Conservation (phyloP, 2,113 vertebrate species). For the Dipodomys merriami region DNA sequence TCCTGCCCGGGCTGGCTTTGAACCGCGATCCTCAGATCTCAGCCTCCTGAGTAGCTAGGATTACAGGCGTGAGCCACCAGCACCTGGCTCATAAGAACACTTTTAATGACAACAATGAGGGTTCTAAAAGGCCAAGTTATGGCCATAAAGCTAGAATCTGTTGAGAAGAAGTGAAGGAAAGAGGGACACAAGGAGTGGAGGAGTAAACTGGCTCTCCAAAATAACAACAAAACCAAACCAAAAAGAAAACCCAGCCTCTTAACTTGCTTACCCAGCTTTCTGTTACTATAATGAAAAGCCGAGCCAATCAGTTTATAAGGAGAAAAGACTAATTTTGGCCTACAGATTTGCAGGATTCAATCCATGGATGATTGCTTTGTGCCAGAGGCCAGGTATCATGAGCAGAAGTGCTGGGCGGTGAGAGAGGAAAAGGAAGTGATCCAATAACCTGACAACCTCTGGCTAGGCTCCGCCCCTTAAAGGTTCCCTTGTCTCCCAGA, state of each 20-base stretch:
- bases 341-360: neutral
- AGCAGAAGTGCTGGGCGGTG: too few species aligned
- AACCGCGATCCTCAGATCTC: too few species aligned
- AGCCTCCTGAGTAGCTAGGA: too few species aligned
- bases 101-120: neutral
- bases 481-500: neutral
- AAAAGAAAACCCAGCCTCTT: neutral
- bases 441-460: neutral
- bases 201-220: neutral
- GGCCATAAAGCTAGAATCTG: constrained; percentile 1
- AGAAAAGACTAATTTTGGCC: neutral
- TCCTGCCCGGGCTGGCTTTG: too few species aligned
- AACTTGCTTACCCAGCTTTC: neutral
- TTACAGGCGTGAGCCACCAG: too few species aligned
- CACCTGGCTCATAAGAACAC: too few species aligned
- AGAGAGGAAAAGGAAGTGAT: neutral
- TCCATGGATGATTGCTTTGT: neutral
- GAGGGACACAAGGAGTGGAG: neutral
- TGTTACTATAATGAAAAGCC: neutral
- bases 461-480: neutral
- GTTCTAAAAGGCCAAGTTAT: neutral
- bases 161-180: neutral
- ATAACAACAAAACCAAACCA: neutral
- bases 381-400: too few species aligned
- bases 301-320: neutral